A percentile compares a stretch with the other conserved stretches of the same genome.
phyloP scores from a whole-genome alignment of 2,797 vertebrate genomes.

The Anguilla marmorata region DNA sequence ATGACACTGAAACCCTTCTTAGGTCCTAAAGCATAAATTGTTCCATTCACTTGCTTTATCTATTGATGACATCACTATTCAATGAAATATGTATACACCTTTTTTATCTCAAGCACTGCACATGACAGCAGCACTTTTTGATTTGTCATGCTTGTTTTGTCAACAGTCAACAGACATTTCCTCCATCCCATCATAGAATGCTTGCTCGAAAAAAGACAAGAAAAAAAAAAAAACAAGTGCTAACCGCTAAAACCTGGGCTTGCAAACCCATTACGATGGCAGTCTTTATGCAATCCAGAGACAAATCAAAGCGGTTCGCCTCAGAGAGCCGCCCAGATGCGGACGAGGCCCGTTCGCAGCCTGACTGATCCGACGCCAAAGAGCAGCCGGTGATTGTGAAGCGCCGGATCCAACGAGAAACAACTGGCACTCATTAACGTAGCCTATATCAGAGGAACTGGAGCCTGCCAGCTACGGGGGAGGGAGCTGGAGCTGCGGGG shows the following conservation, averaged over 20 bases:
- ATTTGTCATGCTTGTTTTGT: not conserved
- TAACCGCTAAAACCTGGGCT: constrained; percentile 44
- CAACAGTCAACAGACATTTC: not conserved
- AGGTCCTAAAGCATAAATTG: not conserved
- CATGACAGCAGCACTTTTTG: not conserved
- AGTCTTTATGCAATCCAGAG: constrained; percentile 41
- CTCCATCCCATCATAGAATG: constrained; percentile 20
- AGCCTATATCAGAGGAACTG: constrained; percentile 40
- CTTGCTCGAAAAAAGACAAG: constrained; percentile 37
- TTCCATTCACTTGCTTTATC: not conserved
- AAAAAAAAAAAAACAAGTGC: constrained; percentile 26
- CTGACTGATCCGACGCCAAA: constrained; percentile 57
- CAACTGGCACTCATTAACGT: constrained; percentile 76
- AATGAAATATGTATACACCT: not conserved
- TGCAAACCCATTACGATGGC: constrained; percentile 43
- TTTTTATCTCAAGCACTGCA: not conserved
- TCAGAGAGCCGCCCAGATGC: constrained; percentile 41
- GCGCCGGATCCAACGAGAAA: constrained; percentile 47
- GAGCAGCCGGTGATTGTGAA: constrained; percentile 65
- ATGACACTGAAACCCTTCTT: not conserved
- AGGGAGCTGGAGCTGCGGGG: constrained; percentile 54
- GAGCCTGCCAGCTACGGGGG: constrained; percentile 46
- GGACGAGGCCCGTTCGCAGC: constrained; percentile 41
- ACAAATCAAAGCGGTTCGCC: constrained; percentile 50
- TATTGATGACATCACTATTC: not conserved